Evolutionary conservation across 2,113 vertebrate species (phyloP).

Genomic region (Phyllostomus hastatus): DNA sequence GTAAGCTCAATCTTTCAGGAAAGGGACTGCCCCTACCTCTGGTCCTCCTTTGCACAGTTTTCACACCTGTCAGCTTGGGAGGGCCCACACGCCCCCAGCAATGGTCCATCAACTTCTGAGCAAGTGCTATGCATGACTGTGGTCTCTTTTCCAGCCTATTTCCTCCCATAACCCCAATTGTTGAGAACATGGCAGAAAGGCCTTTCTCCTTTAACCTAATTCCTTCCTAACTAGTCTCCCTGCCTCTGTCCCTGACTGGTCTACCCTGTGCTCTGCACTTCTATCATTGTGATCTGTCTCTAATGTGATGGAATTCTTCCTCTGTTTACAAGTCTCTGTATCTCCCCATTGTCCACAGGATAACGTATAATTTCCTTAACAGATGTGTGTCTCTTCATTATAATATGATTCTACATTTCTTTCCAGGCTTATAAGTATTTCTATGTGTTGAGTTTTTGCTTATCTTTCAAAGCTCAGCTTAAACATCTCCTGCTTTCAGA

Average conservation of each 20-base stretch:
- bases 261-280: neutral
- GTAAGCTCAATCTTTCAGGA: neutral
- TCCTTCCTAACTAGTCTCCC: neutral
- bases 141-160: neutral
- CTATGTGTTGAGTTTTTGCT: neutral
- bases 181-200: neutral
- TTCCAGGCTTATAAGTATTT: neutral
- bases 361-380: neutral
- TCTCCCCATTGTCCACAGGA: neutral
- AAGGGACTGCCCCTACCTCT: constrained; percentile 1
- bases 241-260: neutral
- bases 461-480: neutral
- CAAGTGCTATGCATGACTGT: neutral
- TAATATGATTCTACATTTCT: neutral
- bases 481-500: neutral
- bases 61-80: constrained; percentile 16
- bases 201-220: neutral
- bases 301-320: neutral
- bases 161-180: neutral
- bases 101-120: neutral
- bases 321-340: neutral
- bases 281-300: neutral
- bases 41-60: neutral
- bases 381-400: neutral
- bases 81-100: neutral